These are phyloP conservation scores for Ceratina japonica DNA, from an alignment of 1,140 invertebrate species.

Conservation along the genomic window DNA sequence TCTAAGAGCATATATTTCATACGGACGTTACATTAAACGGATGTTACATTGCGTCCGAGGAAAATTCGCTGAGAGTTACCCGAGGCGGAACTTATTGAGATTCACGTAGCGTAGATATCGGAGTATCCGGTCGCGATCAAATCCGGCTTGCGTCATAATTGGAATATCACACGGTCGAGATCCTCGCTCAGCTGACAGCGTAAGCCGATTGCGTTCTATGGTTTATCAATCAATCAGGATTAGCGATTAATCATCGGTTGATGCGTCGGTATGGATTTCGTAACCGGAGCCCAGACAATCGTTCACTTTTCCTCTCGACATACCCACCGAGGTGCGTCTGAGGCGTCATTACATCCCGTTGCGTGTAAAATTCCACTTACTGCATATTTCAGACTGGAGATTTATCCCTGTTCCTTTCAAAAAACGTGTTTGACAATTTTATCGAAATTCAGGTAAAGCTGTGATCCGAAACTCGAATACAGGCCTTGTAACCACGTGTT, in stretches of 20 bases:
- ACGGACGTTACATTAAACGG: too few species aligned
- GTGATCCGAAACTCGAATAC: slow-evolving; percentile 12
- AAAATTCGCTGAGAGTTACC: background rate
- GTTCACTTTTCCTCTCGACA: slow-evolving; percentile 37
- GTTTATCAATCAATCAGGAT: slow-evolving; percentile 49
- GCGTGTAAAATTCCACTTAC: background rate
- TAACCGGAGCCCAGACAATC: slow-evolving; percentile 39
- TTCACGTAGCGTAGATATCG: slow-evolving; percentile 36
- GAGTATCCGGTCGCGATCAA: slow-evolving; percentile 48
- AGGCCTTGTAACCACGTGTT: background rate
- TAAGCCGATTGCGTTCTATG: background rate
- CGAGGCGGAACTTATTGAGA: slow-evolving; percentile 44
- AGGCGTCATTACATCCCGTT: slow-evolving; percentile 21
- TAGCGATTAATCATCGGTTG: slow-evolving; percentile 50
- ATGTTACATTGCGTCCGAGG: slow-evolving; percentile 25
- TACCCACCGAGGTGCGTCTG: slow-evolving; percentile 18
- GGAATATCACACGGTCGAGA: background rate
- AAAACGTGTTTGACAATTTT: background rate
- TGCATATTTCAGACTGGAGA: too few species aligned
- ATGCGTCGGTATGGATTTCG: slow-evolving; percentile 36
- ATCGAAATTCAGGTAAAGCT: slow-evolving; percentile 21
- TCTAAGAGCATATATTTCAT: too few species aligned
- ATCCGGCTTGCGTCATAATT: slow-evolving; percentile 32
- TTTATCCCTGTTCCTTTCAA: background rate
- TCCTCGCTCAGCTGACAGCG: background rate